Evolutionary conservation across 2,888 invertebrate genomes (phyloP).

Genomic region (Acanthopleura granulata): DNA sequence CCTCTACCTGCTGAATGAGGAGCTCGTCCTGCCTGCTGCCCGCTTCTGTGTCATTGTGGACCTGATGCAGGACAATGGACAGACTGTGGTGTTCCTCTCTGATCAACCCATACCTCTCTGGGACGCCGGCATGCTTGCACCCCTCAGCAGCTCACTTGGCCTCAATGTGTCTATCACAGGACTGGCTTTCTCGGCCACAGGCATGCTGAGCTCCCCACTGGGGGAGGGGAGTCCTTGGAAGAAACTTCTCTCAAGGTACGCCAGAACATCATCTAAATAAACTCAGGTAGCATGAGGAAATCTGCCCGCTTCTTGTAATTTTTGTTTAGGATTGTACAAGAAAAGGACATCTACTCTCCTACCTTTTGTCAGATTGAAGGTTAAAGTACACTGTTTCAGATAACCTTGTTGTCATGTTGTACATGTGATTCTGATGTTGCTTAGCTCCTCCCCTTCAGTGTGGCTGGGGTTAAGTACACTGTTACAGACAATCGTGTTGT

Average conservation of each 20-base stretch:
- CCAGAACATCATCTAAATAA: background rate
- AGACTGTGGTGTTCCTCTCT: background rate
- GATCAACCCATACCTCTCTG: background rate
- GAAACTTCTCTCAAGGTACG: background rate
- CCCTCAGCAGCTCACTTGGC: background rate
- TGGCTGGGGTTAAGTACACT: no score
- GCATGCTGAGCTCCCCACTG: background rate
- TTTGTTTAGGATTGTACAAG: no score
- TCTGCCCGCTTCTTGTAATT: no score
- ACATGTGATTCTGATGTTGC: no score
- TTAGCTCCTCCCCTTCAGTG: no score
- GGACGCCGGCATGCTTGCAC: background rate
- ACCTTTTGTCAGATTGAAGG: no score
- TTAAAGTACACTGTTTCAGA: no score
- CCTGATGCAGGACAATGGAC: background rate
- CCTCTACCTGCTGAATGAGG: background rate
- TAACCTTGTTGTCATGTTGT: no score
- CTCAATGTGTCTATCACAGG: background rate
- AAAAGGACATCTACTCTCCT: no score
- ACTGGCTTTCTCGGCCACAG: background rate
- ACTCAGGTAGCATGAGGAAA: no score
- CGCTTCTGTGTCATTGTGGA: background rate
- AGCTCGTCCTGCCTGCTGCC: background rate
- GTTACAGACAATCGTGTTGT: no score
- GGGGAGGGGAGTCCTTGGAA: background rate